Evolutionary conservation across 2,113 vertebrate species (phyloP).

Genomic region (Coreoperca whiteheadi): DNA sequence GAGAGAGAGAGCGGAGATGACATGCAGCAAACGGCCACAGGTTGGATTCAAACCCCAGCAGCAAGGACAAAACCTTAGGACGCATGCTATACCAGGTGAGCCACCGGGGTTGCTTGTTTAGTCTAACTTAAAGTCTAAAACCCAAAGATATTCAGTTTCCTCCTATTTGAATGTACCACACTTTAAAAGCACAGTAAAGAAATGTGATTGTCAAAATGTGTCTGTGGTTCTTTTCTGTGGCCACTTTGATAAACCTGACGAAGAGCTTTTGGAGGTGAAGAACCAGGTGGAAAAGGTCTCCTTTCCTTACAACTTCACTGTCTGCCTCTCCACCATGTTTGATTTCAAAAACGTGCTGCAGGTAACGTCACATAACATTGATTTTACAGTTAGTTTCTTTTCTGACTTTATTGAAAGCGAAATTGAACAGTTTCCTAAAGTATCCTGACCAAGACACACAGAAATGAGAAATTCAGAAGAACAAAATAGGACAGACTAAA

Average conservation of each 20-base stretch:
- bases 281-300: constrained; percentile 61
- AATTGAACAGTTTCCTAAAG: not conserved
- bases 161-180: not conserved
- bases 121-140: too few relatives aligned
- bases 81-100: too few relatives aligned
- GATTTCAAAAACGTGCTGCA: constrained; percentile 82
- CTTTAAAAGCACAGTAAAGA: not conserved
- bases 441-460: not conserved
- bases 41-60: too few relatives aligned
- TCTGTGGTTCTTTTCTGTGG: not conserved
- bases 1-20: too few relatives aligned
- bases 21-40: too few relatives aligned
- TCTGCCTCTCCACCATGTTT: constrained; percentile 86
- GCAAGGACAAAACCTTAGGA: too few relatives aligned
- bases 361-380: constrained; percentile 16
- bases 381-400: too few relatives aligned
- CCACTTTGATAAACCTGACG: not conserved
- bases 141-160: too few relatives aligned
- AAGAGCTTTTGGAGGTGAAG: constrained; percentile 68
- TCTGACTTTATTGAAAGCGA: not conserved
- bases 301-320: constrained; percentile 77
- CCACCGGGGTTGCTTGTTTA: too few relatives aligned
- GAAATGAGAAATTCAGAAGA: not conserved
- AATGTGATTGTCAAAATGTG: not conserved
- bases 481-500: not conserved